Base-by-base conservation (phyloP, 23 tunicate genomes). In the Clavelina lepadiformis region DNA sequence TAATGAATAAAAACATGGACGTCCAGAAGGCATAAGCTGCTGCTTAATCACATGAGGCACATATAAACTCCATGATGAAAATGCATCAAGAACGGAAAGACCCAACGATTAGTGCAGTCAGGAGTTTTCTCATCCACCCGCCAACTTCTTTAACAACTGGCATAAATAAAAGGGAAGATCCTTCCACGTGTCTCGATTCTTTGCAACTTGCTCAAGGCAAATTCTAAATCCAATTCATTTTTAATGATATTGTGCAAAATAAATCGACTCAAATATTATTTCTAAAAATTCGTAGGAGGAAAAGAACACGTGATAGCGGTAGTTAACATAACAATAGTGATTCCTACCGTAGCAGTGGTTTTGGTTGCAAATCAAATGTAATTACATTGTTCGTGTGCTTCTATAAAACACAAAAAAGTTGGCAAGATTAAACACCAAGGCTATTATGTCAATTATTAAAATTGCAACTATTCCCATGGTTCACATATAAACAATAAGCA, bases 311-410 rank as follows among this genome's bases (percentile, higher is more conserved):
- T 44, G 49, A 11, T 11, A 44, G 11, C 15, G 15, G 49, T 11
- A 11, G 49, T 11, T 44, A 44, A 11, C 11, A 44, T 11, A 44
- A 44, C 49, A 11, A 15, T 11, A 23, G 6, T 8, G 32, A 29
- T 51, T 50, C 68, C 23, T 37, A 63, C 68, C 68, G 37, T 15
- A 11, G 21, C 30, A 63, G 25, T 3, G 68, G 25, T 63, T 63
- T 63, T 3, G 68, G 68, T 63, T 34, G 68, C 15, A 35, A 3
- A 8, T 7, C 5, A 5, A 34, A 63, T 5, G 18, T 5, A 25
- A 27, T 15, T 3, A 63, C 49, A n/a, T 35, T 5, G 50, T 63
- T 21, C 26, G 50, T 36, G 25, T 63, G 68, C 4, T 35, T 37
- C 68, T n/a, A n/a, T n/a, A n/a, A n/a, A n/a, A n/a, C n/a, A n/a